phyloP scores from a whole-genome alignment of 2,888 invertebrate species.

The Physocephala rufipes region DNA sequence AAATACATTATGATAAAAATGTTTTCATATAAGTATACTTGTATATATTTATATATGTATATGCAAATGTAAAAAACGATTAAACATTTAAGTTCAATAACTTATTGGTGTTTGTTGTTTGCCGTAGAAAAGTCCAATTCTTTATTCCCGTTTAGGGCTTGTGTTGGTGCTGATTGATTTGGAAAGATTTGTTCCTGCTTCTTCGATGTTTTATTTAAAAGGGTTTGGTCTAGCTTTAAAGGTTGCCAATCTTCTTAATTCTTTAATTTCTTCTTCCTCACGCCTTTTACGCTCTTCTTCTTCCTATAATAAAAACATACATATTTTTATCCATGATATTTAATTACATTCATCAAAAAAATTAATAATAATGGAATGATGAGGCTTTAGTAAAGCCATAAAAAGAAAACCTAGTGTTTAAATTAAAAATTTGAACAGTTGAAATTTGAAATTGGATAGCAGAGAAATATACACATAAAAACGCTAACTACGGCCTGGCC shows the following conservation, averaged over 20 bases:
- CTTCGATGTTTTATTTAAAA: slow-evolving; percentile 54
- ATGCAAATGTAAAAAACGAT: slow-evolving; percentile 4
- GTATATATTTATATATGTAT: slow-evolving; percentile 18
- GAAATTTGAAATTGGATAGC: too few species aligned
- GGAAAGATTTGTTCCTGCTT: slow-evolving; percentile 14
- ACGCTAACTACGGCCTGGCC: too few species aligned
- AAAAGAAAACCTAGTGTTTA: too few species aligned
- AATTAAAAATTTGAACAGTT: too few species aligned
- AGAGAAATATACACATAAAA: too few species aligned
- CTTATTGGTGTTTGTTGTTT: not conserved
- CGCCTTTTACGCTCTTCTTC: slow-evolving; percentile 58
- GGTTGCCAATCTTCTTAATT: slow-evolving; percentile 59
- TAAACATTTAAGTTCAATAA: not conserved
- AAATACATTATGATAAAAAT: slow-evolving; percentile 26
- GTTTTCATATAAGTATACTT: slow-evolving; percentile 10
- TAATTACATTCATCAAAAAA: too few species aligned
- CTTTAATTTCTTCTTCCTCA: slow-evolving; percentile 56
- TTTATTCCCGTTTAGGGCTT: not conserved
- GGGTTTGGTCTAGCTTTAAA: slow-evolving; percentile 65
- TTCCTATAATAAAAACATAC: slow-evolving; percentile 52
- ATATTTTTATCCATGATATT: not conserved
- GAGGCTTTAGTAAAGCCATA: too few species aligned
- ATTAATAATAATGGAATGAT: too few species aligned
- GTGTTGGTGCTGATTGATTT: slow-evolving; percentile 7
- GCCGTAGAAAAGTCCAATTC: slow-evolving; percentile 15